Evolutionary conservation across 2,888 invertebrate species (phyloP).

Genomic region (Acrobasis suavella): DNA sequence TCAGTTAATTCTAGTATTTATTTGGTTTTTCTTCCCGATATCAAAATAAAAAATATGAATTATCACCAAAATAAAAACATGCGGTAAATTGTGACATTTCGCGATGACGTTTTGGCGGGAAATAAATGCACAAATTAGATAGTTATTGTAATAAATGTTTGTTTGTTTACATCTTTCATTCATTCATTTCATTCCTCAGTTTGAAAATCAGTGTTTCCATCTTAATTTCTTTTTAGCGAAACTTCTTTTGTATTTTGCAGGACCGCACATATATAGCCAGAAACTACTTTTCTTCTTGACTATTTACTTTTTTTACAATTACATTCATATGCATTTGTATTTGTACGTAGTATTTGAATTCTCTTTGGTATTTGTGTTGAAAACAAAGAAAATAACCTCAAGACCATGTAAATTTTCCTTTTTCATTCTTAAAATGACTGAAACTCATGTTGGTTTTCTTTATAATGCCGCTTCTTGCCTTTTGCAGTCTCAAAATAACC

Average conservation of each 20-base stretch:
- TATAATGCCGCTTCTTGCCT: conserved; percentile 53
- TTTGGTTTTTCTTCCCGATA: neutral
- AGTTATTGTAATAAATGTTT: too few species aligned
- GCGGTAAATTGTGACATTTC: neutral
- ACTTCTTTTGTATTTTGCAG: too few species aligned
- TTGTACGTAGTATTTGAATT: too few species aligned
- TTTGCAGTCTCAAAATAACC: conserved; percentile 36
- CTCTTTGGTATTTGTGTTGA: neutral
- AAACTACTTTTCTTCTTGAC: too few species aligned
- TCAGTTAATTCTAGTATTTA: neutral
- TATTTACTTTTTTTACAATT: too few species aligned
- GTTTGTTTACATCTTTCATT: neutral
- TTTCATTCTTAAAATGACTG: conserved; percentile 49
- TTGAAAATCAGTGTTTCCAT: neutral
- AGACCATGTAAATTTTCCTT: neutral
- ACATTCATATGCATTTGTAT: too few species aligned
- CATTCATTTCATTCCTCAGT: neutral
- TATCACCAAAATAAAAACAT: neutral
- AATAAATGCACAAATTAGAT: too few species aligned
- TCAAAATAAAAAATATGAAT: neutral
- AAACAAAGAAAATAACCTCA: neutral
- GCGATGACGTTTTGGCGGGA: conserved; percentile 19
- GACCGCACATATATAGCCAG: too few species aligned
- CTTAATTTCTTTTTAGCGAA: neutral
- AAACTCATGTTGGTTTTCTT: conserved; percentile 58